A percentile compares a stretch with the other conserved stretches of the same genome.
Evolutionary conservation across 2,797 vertebrate genomes (phyloP).

Genomic region (Gymnothorax javanicus): DNA sequence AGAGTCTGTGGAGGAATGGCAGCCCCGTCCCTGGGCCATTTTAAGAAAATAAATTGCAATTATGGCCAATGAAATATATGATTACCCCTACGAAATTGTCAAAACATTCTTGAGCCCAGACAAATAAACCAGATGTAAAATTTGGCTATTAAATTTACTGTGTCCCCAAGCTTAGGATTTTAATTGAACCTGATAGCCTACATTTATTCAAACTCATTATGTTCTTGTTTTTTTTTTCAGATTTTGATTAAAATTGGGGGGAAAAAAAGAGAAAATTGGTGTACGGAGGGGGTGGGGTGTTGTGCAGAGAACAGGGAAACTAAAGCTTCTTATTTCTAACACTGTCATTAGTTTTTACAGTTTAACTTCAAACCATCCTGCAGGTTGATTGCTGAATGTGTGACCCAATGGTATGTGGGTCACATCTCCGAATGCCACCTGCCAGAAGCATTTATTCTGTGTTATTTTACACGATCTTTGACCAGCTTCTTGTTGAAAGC

Average conservation of each 20-base stretch:
- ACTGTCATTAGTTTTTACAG: neutral
- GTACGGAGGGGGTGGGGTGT: too few relatives aligned
- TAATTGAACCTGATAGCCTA: neutral
- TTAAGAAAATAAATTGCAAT: conserved; percentile 28
- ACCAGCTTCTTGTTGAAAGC: neutral
- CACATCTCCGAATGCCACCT: neutral
- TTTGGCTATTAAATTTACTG: conserved; percentile 8
- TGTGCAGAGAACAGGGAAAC: too few relatives aligned
- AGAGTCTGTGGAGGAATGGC: neutral
- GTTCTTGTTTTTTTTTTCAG: neutral
- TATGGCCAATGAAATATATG: conserved; percentile 21
- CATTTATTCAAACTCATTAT: conserved; percentile 13
- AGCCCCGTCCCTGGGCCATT: conserved; percentile 14
- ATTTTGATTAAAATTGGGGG: neutral
- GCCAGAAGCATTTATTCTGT: neutral
- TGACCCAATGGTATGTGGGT: neutral
- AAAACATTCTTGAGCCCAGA: conserved; percentile 2
- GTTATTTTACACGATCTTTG: neutral
- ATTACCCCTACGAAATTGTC: neutral
- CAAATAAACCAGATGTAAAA: conserved; percentile 5
- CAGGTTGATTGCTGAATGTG: neutral
- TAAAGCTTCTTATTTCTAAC: neutral
- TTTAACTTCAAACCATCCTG: neutral
- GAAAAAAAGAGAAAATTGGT: neutral
- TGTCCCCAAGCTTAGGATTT: neutral